Base-by-base conservation (phyloP, 2,113 vertebrate genomes). In the Mirza zaza region DNA sequence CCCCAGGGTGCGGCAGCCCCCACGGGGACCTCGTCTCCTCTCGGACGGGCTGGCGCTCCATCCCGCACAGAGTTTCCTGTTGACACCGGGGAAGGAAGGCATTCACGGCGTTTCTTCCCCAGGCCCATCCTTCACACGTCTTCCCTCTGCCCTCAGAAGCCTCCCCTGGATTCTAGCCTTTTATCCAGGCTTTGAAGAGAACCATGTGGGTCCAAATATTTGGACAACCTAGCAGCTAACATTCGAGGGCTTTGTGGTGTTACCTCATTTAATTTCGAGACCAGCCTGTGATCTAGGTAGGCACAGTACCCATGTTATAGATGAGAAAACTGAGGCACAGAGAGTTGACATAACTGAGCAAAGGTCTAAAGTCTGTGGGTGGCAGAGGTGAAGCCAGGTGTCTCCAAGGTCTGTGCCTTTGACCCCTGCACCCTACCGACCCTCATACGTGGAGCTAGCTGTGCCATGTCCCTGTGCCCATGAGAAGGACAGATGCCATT, bases 391-490 rank as follows among this genome's bases (percentile, higher is more conserved):
- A 34, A 48, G 59, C 25, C 87, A 65, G 6, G 1, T n/a, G 42
- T 70, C 63, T 48, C 80, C 52, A n/a, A 67, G 52, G 23, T 34
- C n/a, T 36, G 5, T 13, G n/a, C 15, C n/a, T n/a, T 27, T 29
- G 20, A n/a, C 52, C 45, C 55, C 50, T 36, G 12, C 3, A 23
- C 32, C 15, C 86, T 48, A 50, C 82, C 36, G n/a, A 50, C 8
- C 18, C 34, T 34, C 59, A 12, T 34, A 4, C 55, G 5, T 52
- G 50, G 48, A n/a, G 14, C 34, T 21, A n/a, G 14, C 34, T 21
- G 1, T 0, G 0, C 20, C 50, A 9, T 0, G 12, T 25, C 42
- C 45, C 4, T 1, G 8, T 15, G 48, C 14, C 42, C 5, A 17
- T 9, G 21, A n/a, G 70, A 61, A 86, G 8, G 21, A 39, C 59